Evolutionary conservation across 1,140 invertebrate species (phyloP), one percentile per base, ranked within the genome.

Genomic region (Lasaia peninsularis): DNA sequence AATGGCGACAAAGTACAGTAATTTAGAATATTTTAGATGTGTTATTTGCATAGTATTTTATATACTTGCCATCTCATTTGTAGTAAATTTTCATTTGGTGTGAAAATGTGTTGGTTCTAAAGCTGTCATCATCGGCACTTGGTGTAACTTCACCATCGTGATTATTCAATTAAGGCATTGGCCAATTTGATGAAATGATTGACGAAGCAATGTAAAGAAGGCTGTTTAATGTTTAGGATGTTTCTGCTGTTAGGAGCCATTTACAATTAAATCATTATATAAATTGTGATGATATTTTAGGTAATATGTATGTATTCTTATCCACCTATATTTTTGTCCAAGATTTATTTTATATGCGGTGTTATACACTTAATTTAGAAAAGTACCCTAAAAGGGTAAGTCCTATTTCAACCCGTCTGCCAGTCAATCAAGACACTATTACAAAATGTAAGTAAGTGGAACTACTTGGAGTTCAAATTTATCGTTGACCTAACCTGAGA

Each of bases 1-100:
- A 88, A 88, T 60, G 85, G 85, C n/a, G 85, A 88, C 51, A 86
- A 85, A 78, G 60, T 76, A 31, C 67, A 84, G 56, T 87, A 81
- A 75, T 63, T 35, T 10, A 53, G 14, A 20, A 52, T 12, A 44
- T 16, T 1, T 10, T 40, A 10, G 0, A 8, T 28, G 24, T 20
- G 16, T 44, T 20, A 20, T 20, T 8, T 20, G 37, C 18, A 11
- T 5, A 18, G 12, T 44, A 20, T 10, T 44, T 44, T 18, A 9
- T 16, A 40, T 18, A 40, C 37, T 40, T 40, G 37, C 37, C 37
- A 40, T 40, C 16, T 40, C 9, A 40, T 8, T 18, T 2, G 9
- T 28, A 28, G 24, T 28, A 28, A 28, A 28, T 28, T 28, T 24
- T 28, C 8, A 28, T 28, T 28, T 28, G 24, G 24, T 4, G 12